A percentile compares a stretch with the other conserved stretches of the same genome.
Evolutionary conservation across 2,113 vertebrate genomes (phyloP).

Genomic region (Chaetodon trifascialis): DNA sequence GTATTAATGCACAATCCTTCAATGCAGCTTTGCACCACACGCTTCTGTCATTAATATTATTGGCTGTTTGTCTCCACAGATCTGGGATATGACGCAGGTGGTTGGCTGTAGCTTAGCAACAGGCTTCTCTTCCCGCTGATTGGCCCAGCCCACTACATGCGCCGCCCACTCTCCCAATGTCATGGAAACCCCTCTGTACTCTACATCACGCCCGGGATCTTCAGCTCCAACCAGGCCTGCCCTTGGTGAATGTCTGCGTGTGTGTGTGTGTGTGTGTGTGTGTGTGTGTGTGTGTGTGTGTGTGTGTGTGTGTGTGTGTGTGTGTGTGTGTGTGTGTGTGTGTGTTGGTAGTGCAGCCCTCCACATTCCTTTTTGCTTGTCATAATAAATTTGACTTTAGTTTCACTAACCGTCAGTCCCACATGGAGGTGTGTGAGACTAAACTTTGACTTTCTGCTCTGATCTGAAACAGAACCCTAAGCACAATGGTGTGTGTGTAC

Average conservation of each 20-base stretch:
- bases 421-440: conserved; percentile 25
- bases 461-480: conserved; percentile 58
- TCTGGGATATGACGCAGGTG: conserved; percentile 98
- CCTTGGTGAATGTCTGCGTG: conserved; percentile 24
- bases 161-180: conserved; percentile 59
- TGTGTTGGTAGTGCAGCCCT: background rate
- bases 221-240: conserved; percentile 47
- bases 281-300: too few relatives aligned
- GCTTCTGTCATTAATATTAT: conserved; percentile 1
- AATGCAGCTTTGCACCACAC: conserved; percentile 1
- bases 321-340: background rate
- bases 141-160: conserved; percentile 43
- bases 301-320: conserved; percentile 6
- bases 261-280: background rate
- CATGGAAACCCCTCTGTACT: conserved; percentile 76
- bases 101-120: conserved; percentile 95
- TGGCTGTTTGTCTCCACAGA: conserved; percentile 83
- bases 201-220: conserved; percentile 41
- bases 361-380: conserved; percentile 36
- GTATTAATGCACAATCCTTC: background rate
- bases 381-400: conserved; percentile 9
- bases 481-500: conserved; percentile 64
- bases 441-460: conserved; percentile 39
- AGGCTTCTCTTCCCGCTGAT: conserved; percentile 92
- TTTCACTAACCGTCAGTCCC: conserved; percentile 38